Percentiles rank a stretch among this genome's conserved stretches.
These are phyloP conservation scores for Atrina japonica DNA, from an alignment of 2,888 invertebrate genomes.

Conservation along the genomic window DNA sequence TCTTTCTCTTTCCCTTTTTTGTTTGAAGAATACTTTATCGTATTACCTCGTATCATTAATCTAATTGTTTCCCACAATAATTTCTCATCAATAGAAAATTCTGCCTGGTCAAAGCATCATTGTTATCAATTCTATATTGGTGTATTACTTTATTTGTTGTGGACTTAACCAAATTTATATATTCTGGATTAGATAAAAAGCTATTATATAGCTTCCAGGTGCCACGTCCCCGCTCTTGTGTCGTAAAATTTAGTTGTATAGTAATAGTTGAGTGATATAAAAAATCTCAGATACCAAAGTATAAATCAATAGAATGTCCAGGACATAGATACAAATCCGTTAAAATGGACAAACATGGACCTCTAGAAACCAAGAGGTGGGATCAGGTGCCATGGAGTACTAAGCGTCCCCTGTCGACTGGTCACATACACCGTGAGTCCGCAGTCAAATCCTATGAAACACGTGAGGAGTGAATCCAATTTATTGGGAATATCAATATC, in stretches of 20 bases:
- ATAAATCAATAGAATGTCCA: too few relatives aligned
- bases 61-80: conserved; percentile 24
- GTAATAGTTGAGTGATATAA: conserved; percentile 11
- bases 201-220: conserved; percentile 28
- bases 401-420: too few relatives aligned
- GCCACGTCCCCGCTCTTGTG: conserved; percentile 4
- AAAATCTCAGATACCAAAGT: too few relatives aligned
- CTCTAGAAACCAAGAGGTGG: too few relatives aligned
- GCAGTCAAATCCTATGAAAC: too few relatives aligned
- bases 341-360: too few relatives aligned
- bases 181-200: conserved; percentile 15
- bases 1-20: not conserved
- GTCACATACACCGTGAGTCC: too few relatives aligned
- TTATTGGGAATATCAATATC: not conserved
- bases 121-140: conserved; percentile 7
- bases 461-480: too few relatives aligned
- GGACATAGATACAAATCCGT: too few relatives aligned
- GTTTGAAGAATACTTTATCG: conserved; percentile 7
- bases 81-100: conserved; percentile 20
- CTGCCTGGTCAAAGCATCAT: not conserved
- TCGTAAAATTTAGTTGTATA: conserved; percentile 14
- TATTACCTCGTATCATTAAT: conserved; percentile 12
- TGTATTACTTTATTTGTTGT: conserved; percentile 18
- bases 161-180: conserved; percentile 1
- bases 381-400: too few relatives aligned